These are phyloP conservation scores for Sphaerodactylus townsendi DNA, from an alignment of 2,113 vertebrate genomes.

Conservation along the genomic window DNA sequence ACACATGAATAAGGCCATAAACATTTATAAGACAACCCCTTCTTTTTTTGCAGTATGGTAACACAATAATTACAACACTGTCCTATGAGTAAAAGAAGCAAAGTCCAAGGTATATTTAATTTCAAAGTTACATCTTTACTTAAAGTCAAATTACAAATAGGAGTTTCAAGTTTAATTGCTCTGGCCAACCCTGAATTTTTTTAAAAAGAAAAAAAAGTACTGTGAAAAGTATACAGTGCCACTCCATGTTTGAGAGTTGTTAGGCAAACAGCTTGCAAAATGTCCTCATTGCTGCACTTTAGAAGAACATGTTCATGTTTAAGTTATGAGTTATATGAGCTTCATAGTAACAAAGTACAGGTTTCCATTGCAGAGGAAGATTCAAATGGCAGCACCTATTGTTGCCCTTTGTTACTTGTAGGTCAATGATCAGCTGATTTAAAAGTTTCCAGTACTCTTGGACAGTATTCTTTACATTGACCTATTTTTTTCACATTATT, in stretches of 20 bases:
- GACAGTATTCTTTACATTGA: slow-evolving; percentile 64
- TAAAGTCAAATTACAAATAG: slow-evolving; percentile 26
- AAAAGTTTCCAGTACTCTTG: slow-evolving; percentile 69
- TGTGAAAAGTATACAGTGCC: slow-evolving; percentile 14
- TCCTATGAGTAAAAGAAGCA: slow-evolving; percentile 58
- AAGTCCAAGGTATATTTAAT: slow-evolving; percentile 57
- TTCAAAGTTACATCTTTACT: slow-evolving; percentile 28
- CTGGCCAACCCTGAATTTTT: slow-evolving; percentile 34
- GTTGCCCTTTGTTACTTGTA: slow-evolving; percentile 59
- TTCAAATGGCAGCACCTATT: slow-evolving; percentile 58
- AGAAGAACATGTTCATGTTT: slow-evolving; percentile 74
- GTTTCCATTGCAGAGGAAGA: slow-evolving; percentile 71
- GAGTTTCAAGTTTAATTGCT: slow-evolving; percentile 48
- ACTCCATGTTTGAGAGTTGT: slow-evolving; percentile 32
- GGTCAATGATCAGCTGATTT: slow-evolving; percentile 61
- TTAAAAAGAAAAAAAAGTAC: slow-evolving; percentile 8
- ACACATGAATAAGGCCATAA: slow-evolving; percentile 36
- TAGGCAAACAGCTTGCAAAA: slow-evolving; percentile 47
- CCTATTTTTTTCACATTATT: slow-evolving; percentile 46
- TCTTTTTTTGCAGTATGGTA: slow-evolving; percentile 30
- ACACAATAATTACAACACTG: slow-evolving; percentile 34
- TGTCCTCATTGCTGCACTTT: slow-evolving; percentile 66
- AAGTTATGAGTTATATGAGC: slow-evolving; percentile 84
- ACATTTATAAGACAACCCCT: slow-evolving; percentile 29
- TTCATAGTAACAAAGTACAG: not conserved